phyloP scores from a whole-genome alignment of 2,888 invertebrate genomes.

The Gari tellinella region DNA sequence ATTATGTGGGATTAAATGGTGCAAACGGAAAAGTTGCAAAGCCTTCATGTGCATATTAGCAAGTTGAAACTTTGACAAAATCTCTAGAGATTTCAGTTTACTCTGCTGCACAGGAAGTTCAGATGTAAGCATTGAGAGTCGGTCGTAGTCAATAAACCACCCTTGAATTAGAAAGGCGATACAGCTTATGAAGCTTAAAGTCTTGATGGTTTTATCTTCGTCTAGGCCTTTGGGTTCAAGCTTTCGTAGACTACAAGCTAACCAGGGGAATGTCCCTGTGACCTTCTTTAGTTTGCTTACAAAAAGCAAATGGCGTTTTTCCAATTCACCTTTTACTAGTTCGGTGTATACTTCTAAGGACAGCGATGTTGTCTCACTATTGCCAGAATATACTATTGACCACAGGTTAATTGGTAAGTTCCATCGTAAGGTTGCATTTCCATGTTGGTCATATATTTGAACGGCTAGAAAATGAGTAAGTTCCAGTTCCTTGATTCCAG shows the following conservation, averaged over 20 bases:
- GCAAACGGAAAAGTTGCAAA: slow-evolving; percentile 24
- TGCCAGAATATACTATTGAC: slow-evolving; percentile 11
- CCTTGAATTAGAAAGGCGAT: slow-evolving; percentile 42
- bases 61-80: slow-evolving; percentile 28
- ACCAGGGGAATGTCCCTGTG: slow-evolving; percentile 25
- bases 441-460: slow-evolving; percentile 6
- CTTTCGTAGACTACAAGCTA: slow-evolving; percentile 25
- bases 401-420: slow-evolving; percentile 6
- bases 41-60: slow-evolving; percentile 20
- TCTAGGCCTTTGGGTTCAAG: slow-evolving; percentile 11
- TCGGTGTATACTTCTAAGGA: no score
- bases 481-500: slow-evolving; percentile 16
- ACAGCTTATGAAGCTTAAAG: slow-evolving; percentile 28
- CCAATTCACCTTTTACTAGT: slow-evolving; percentile 20
- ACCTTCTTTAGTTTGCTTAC: slow-evolving; percentile 29
- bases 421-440: slow-evolving; percentile 1
- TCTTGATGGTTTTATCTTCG: slow-evolving; percentile 12
- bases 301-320: slow-evolving; percentile 25
- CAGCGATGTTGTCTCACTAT: no score
- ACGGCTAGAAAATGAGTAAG: slow-evolving; percentile 14
- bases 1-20: slow-evolving; percentile 25
- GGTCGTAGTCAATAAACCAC: slow-evolving; percentile 32
- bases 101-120: slow-evolving; percentile 17
- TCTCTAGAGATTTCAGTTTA: slow-evolving; percentile 28
- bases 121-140: slow-evolving; percentile 12